Percentiles rank a stretch among this genome's conserved stretches.
phyloP scores from a whole-genome alignment of 2,113 vertebrate species.

The Neolamprologus brichardi region DNA sequence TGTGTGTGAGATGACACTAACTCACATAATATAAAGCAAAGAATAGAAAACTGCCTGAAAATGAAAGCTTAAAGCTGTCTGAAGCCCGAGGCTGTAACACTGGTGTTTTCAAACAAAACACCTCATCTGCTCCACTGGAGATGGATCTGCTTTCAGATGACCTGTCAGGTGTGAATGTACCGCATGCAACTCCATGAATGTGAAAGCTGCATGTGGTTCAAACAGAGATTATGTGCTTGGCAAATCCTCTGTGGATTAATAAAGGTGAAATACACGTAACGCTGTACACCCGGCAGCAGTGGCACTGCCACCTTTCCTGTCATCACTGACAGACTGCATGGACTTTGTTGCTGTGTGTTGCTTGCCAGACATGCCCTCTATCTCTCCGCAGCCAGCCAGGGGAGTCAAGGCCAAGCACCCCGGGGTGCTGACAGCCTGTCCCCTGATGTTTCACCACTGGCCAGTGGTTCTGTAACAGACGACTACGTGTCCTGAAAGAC shows the following conservation, averaged over 20 bases:
- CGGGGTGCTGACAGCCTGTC: not conserved
- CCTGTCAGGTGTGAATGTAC: not conserved
- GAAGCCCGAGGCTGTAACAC: not conserved
- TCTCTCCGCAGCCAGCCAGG: not conserved
- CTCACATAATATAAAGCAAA: not conserved
- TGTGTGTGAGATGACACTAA: not conserved
- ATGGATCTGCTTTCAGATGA: not conserved
- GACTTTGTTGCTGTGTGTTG: not conserved
- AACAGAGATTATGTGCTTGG: not conserved
- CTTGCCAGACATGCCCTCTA: not conserved
- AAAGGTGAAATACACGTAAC: conserved; percentile 17
- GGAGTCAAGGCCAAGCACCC: not conserved
- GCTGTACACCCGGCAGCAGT: not conserved
- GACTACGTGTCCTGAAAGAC: not conserved
- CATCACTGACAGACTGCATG: not conserved
- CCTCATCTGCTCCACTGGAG: not conserved
- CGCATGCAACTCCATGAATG: not conserved
- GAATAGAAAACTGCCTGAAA: not conserved
- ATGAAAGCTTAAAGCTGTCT: not conserved
- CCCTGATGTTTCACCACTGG: not conserved
- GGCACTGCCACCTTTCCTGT: not conserved
- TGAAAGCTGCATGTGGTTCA: not conserved
- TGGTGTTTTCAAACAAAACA: not conserved
- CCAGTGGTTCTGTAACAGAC: not conserved
- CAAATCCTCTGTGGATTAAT: not conserved